These are phyloP conservation scores for Istiophorus platypterus DNA, from an alignment of 2,113 vertebrate species.

Conservation along the genomic window DNA sequence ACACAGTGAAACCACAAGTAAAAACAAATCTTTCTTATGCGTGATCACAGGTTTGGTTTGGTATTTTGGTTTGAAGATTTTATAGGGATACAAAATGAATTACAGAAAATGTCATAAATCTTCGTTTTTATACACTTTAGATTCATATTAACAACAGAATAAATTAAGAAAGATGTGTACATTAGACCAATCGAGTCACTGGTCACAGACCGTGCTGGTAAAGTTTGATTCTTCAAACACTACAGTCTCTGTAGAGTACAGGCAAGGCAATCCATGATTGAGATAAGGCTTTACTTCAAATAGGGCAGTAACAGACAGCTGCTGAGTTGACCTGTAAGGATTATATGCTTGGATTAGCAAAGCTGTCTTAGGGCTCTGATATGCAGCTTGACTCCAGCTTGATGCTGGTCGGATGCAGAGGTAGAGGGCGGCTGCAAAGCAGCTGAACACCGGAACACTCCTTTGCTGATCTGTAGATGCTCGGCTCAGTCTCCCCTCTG, in stretches of 20 bases:
- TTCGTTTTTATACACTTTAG: slow-evolving; percentile 27
- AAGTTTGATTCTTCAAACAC: slow-evolving; percentile 53
- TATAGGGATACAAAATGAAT: slow-evolving; percentile 56
- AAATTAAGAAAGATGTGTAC: slow-evolving; percentile 72
- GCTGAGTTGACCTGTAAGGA: slow-evolving; percentile 76
- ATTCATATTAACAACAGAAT: slow-evolving; percentile 66
- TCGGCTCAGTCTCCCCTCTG: slow-evolving; percentile 32
- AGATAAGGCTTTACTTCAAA: slow-evolving; percentile 78
- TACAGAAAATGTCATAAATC: slow-evolving; percentile 36
- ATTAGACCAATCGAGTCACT: slow-evolving; percentile 45
- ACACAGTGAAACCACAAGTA: slow-evolving; percentile 35
- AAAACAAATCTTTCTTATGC: slow-evolving; percentile 28
- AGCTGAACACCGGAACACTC: slow-evolving; percentile 22
- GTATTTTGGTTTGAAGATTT: slow-evolving; percentile 30
- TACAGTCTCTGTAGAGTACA: slow-evolving; percentile 41
- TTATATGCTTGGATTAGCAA: slow-evolving; percentile 76
- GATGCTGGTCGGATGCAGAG: slow-evolving; percentile 68
- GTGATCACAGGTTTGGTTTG: slow-evolving; percentile 48
- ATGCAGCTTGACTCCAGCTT: slow-evolving; percentile 75
- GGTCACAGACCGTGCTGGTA: slow-evolving; percentile 42
- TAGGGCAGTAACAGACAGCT: slow-evolving; percentile 73
- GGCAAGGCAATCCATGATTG: slow-evolving; percentile 50
- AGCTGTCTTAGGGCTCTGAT: slow-evolving; percentile 68
- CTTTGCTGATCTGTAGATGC: slow-evolving; percentile 42
- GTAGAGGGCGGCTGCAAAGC: slow-evolving; percentile 39